Conservation (phyloP, 2,888 invertebrate genomes). For the Podabrus alpinus region DNA sequence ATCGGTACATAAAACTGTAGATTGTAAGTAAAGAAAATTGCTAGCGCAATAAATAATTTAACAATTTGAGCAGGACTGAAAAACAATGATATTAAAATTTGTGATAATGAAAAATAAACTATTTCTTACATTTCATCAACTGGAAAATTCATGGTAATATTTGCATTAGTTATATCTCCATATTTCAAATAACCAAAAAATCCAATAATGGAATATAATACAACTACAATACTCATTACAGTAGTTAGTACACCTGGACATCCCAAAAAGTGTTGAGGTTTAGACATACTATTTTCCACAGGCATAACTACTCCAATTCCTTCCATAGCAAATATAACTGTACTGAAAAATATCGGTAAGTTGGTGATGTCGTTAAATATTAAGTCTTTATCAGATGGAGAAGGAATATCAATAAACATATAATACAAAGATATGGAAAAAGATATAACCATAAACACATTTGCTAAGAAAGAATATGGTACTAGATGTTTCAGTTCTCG, state of each 20-base stretch:
- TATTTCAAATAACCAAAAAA: conserved; percentile 90
- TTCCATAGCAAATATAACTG: conserved; percentile 97
- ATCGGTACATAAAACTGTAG: conserved; percentile 94
- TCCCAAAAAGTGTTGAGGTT: conserved; percentile 78
- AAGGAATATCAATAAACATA: conserved; percentile 67
- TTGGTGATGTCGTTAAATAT: conserved; percentile 60
- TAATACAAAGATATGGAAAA: conserved; percentile 84
- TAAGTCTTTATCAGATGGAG: conserved; percentile 53
- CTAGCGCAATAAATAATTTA: conserved; percentile 82
- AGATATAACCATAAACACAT: conserved; percentile 72
- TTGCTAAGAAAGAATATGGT: conserved; percentile 88
- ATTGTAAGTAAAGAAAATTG: conserved; percentile 91
- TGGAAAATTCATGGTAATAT: conserved; percentile 85
- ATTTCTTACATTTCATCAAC: conserved; percentile 65
- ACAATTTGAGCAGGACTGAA: conserved; percentile 76
- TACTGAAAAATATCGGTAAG: conserved; percentile 89
- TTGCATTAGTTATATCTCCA: conserved; percentile 72
- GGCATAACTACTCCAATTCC: conserved; percentile 93
- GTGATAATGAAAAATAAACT: not conserved
- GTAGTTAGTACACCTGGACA: conserved; percentile 85
- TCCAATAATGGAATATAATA: conserved; percentile 80
- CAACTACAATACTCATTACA: conserved; percentile 81
- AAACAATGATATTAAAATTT: conserved; percentile 29
- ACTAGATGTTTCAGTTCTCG: conserved; percentile 81
- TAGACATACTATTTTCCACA: conserved; percentile 89